Evolutionary conservation across 2,797 vertebrate genomes (phyloP), one percentile per base, ranked within the genome.

Genomic region (Melanotaenia parkinsoni): DNA sequence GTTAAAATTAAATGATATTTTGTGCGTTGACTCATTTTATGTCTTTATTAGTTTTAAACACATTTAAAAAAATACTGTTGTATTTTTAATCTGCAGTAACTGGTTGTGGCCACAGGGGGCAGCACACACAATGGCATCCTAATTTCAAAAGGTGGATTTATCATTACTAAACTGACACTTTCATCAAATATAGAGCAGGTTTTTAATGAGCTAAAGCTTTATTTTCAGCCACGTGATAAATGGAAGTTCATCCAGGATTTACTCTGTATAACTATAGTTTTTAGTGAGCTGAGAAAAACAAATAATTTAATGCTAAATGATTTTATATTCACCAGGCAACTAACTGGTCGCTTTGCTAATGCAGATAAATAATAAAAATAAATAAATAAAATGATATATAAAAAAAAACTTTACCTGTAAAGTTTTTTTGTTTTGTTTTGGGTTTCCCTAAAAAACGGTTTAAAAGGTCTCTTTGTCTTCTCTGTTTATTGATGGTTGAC

Each of bases 1-100:
- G 18, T 67, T 66, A 20, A 67, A 67, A 77, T 56, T 50, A 82
- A 76, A 60, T 37, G 20, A 24, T 72, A 64, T 71, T 45, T 66
- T 74, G 24, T 56, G 14, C 66, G 56, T 56, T 63, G 22, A 58
- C 1, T 77, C 16, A 45, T 70, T 74, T 64, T 3, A 37, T 68
- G 16, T 33, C 4, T 60, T 67, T 54, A 30, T 40, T 61, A 3
- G 13, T 45, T 45, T 4, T 45, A 4, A 1, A 45, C 38, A 16
- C 16, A 38, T 12, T 38, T 13, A 12, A 38, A 4, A 38, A 45
- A 18, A 18, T 16, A 43, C 40, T 43, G 14, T 40, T 16, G 3
- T 40, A 14, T 40, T 40, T 14, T 16, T 40, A 40, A 35, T 37
- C 5, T 40, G 64, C 45, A 56, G 30, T 33, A 32, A 51, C 40